These are phyloP conservation scores for Daboia siamensis DNA, from an alignment of 2,113 vertebrate species.

Conservation along the genomic window DNA sequence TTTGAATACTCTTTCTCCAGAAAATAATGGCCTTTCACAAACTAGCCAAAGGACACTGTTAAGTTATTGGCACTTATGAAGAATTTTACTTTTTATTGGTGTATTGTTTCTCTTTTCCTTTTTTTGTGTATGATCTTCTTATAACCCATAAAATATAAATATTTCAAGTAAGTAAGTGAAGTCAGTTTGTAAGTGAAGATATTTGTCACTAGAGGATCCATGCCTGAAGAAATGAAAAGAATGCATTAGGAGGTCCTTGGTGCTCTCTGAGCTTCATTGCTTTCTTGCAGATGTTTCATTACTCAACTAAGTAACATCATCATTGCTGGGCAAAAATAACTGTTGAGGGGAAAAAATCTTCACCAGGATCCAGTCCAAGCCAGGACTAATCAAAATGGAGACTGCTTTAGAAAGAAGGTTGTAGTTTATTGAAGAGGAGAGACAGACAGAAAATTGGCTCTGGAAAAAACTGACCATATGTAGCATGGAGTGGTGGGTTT, in stretches of 20 bases:
- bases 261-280: no score
- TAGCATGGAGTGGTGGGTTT: no score
- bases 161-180: not conserved
- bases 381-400: no score
- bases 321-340: not conserved
- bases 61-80: not conserved
- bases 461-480: no score
- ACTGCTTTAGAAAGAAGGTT: no score
- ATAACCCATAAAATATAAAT: not conserved
- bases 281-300: not conserved
- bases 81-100: not conserved
- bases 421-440: no score
- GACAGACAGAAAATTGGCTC: no score
- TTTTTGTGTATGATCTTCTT: not conserved
- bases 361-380: no score
- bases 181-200: not conserved
- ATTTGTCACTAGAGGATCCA: not conserved
- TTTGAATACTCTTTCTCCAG: not conserved
- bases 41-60: not conserved
- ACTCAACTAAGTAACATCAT: not conserved
- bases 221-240: not conserved
- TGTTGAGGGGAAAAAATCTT: no score
- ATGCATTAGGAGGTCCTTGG: no score
- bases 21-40: not conserved
- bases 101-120: not conserved